A percentile compares a stretch with the other conserved stretches of the same genome.
These are phyloP conservation scores for Gymnopithys bicolor DNA, from an alignment of 2,797 vertebrate genomes.

Conservation along the genomic window DNA sequence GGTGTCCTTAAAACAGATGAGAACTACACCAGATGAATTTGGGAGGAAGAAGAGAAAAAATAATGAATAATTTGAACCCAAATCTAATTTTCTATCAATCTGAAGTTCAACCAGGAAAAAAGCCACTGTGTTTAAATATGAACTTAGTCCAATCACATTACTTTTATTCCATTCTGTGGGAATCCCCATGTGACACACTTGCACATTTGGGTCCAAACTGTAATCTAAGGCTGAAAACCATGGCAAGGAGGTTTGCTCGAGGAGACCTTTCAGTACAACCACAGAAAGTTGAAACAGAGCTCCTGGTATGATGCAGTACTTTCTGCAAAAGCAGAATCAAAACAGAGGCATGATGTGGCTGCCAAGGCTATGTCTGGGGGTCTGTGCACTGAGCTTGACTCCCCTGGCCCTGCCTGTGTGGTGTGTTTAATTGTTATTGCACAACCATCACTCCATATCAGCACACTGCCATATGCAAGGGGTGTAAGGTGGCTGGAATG, in stretches of 20 bases:
- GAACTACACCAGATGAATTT: background rate
- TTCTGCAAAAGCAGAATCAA: background rate
- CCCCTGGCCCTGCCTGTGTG: background rate
- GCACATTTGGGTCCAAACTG: background rate
- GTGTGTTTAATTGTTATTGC: background rate
- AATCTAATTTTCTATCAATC: background rate
- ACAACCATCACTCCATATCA: accelerated
- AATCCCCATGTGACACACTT: background rate
- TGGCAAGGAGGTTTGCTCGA: background rate
- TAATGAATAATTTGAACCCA: background rate
- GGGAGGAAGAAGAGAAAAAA: background rate
- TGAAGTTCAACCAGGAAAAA: background rate
- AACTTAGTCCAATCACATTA: background rate
- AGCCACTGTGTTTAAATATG: background rate
- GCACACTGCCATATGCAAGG: background rate
- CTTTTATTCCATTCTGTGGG: background rate
- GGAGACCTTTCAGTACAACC: background rate
- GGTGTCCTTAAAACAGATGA: background rate
- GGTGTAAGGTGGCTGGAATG: accelerated
- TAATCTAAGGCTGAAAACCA: background rate
- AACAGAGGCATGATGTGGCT: accelerated
- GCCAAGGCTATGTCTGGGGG: background rate
- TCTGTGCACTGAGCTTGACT: background rate
- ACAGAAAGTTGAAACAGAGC: background rate
- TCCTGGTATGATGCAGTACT: background rate